phyloP scores from a whole-genome alignment of 2,113 vertebrate genomes.

The Burhinus bistriatus region DNA sequence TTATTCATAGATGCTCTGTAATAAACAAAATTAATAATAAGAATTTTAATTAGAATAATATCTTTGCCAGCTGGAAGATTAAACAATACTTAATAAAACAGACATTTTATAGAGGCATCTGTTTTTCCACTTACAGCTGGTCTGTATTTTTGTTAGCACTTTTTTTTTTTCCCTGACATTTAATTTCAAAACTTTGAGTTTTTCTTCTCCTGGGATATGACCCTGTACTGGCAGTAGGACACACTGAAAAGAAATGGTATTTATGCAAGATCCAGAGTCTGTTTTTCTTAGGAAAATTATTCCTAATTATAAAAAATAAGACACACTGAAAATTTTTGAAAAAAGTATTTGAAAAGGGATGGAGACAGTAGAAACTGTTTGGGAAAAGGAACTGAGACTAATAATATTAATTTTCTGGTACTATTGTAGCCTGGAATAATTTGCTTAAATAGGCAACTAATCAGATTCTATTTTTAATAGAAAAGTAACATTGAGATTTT shows the following conservation, averaged over 20 bases:
- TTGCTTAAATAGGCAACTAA: neutral
- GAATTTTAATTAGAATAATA: neutral
- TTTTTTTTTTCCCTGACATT: neutral
- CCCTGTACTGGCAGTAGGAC: neutral
- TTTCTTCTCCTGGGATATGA: neutral
- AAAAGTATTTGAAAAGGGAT: neutral
- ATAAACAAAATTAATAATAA: neutral
- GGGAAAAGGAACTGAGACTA: neutral
- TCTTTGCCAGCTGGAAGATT: neutral
- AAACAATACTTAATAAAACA: neutral
- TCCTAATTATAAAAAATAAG: neutral
- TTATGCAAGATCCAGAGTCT: neutral
- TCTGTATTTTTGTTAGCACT: neutral
- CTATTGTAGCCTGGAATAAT: neutral
- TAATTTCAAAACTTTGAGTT: neutral
- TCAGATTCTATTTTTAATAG: neutral
- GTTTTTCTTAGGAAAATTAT: neutral
- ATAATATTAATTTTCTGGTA: neutral
- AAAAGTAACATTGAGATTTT: neutral
- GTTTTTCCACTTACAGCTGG: neutral
- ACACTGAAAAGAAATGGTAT: neutral
- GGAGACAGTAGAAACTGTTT: neutral
- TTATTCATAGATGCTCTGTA: neutral
- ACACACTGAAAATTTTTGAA: neutral
- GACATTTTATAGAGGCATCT: neutral